Percentiles rank a stretch among this genome's conserved stretches.
Evolutionary conservation across 2,888 invertebrate species (phyloP).

Genomic region (Coelinius sp.): DNA sequence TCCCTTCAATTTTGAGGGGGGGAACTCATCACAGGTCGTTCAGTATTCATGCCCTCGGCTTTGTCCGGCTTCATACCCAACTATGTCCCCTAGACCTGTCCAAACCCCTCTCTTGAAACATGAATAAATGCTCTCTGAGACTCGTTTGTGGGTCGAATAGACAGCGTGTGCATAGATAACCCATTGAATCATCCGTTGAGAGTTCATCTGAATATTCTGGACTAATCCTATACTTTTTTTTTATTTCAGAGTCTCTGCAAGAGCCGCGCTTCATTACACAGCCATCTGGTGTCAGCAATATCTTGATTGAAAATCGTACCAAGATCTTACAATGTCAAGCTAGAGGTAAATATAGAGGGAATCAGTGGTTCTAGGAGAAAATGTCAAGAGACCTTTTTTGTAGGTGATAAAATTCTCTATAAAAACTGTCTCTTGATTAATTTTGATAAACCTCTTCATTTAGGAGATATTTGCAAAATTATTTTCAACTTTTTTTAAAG

Average conservation of each 20-base stretch:
- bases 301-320: slow-evolving; percentile 88
- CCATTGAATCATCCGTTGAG: not conserved
- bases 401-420: too few species aligned
- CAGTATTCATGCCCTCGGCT: slow-evolving; percentile 3
- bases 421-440: too few species aligned
- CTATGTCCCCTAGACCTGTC: too few species aligned
- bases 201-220: slow-evolving; percentile 4
- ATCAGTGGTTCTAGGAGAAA: too few species aligned
- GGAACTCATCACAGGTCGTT: slow-evolving; percentile 1
- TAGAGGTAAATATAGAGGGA: slow-evolving; percentile 78
- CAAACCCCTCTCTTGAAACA: not conserved
- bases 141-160: slow-evolving; percentile 19
- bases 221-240: slow-evolving; percentile 15
- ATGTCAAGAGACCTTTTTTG: too few species aligned
- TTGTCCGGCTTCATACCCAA: slow-evolving; percentile 13
- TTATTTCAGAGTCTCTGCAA: slow-evolving; percentile 76
- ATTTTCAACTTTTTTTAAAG: too few species aligned
- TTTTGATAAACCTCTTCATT: too few species aligned
- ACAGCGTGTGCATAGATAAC: slow-evolving; percentile 2
- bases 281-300: slow-evolving; percentile 88
- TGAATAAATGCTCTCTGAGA: not conserved
- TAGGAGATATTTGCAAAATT: too few species aligned
- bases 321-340: slow-evolving; percentile 96
- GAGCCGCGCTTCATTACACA: slow-evolving; percentile 90
- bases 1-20: not conserved